Evolutionary conservation across 2,113 vertebrate species (phyloP).

Genomic region (Hymenochirus boettgeri): DNA sequence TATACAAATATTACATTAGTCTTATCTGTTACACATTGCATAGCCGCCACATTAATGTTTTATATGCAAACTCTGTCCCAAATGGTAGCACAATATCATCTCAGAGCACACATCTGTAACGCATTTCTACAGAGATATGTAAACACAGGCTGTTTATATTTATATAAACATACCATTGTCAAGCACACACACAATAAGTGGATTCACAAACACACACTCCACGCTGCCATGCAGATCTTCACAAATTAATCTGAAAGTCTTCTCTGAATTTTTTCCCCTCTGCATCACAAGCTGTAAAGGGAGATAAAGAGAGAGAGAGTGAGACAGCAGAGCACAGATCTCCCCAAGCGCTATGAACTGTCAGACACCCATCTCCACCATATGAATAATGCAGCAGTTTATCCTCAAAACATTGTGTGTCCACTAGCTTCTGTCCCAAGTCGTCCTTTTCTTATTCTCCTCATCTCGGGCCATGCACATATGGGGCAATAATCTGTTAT

Average conservation of each 20-base stretch:
- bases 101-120: no score
- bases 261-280: slow-evolving; percentile 61
- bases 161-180: slow-evolving; percentile 8
- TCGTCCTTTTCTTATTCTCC: not conserved
- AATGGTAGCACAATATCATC: no score
- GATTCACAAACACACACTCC: slow-evolving; percentile 16
- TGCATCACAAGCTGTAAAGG: slow-evolving; percentile 63
- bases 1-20: no score
- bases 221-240: slow-evolving; percentile 54
- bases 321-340: slow-evolving; percentile 43
- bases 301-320: slow-evolving; percentile 56
- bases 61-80: no score
- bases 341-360: slow-evolving; percentile 35
- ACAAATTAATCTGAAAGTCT: slow-evolving; percentile 62
- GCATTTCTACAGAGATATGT: not conserved
- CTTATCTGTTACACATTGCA: no score
- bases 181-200: slow-evolving; percentile 6
- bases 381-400: slow-evolving; percentile 60
- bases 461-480: not conserved
- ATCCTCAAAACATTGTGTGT: slow-evolving; percentile 23
- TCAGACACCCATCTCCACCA: slow-evolving; percentile 38
- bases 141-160: not conserved
- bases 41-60: no score
- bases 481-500: no score
- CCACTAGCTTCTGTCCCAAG: not conserved